Percentiles rank a stretch among this genome's conserved stretches.
Evolutionary conservation across 2,113 vertebrate genomes (phyloP).

Genomic region (Propithecus coquereli): DNA sequence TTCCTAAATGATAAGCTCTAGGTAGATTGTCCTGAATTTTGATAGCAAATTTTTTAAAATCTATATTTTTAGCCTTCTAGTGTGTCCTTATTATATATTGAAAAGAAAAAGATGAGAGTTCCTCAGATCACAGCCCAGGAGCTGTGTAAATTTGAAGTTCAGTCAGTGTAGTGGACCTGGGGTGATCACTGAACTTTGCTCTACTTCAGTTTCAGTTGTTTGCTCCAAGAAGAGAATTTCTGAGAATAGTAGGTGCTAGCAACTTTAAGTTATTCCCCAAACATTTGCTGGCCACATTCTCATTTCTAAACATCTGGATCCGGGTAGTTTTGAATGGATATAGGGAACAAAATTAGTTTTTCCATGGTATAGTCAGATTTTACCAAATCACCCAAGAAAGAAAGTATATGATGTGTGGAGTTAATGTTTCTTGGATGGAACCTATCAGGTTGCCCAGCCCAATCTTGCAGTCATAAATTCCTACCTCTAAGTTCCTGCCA

Average conservation of each 20-base stretch:
- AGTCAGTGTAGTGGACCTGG: not conserved
- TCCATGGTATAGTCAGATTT: slow-evolving; percentile 22
- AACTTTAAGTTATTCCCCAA: not conserved
- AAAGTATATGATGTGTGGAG: not conserved
- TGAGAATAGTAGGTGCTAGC: slow-evolving; percentile 17
- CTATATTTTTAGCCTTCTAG: not conserved
- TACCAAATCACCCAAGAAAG: slow-evolving; percentile 35
- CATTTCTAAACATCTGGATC: slow-evolving; percentile 52
- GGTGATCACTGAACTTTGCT: not conserved
- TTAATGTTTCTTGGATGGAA: slow-evolving; percentile 21
- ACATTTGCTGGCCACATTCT: slow-evolving; percentile 25
- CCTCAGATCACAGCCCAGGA: not conserved
- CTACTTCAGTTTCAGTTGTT: slow-evolving; percentile 28
- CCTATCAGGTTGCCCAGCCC: not conserved
- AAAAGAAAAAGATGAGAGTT: not conserved
- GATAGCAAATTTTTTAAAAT: not conserved
- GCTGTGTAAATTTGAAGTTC: slow-evolving; percentile 13
- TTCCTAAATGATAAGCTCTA: not conserved
- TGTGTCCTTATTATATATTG: not conserved
- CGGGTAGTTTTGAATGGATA: slow-evolving; percentile 25
- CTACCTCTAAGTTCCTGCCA: slow-evolving; percentile 68
- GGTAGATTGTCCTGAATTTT: not conserved
- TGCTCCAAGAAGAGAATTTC: slow-evolving; percentile 31
- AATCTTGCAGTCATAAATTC: slow-evolving; percentile 48
- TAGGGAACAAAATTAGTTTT: slow-evolving; percentile 27